These are phyloP conservation scores for Macaria notata DNA, from an alignment of 2,888 invertebrate species.

Conservation along the genomic window DNA sequence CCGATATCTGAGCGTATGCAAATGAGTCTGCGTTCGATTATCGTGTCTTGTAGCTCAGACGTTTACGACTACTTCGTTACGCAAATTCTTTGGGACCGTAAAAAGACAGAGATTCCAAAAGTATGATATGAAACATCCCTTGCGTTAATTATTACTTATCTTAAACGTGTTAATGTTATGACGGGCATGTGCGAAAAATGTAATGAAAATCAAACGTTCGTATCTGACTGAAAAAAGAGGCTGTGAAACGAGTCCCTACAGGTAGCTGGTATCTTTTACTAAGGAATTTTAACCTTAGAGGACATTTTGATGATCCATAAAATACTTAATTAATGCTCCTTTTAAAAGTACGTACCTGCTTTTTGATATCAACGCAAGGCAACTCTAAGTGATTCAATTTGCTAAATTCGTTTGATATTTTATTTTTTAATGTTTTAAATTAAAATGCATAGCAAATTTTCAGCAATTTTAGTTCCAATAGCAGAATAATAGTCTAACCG, in stretches of 20 bases:
- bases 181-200: constrained; percentile 17
- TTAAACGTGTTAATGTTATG: constrained; percentile 17
- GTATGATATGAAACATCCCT: not conserved
- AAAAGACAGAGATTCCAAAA: constrained; percentile 17
- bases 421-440: too few species aligned
- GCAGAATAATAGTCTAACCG: constrained; percentile 42
- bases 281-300: not conserved
- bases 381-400: too few species aligned
- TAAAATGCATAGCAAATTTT: not conserved
- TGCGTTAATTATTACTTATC: constrained; percentile 13
- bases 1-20: constrained; percentile 51
- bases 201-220: constrained; percentile 10
- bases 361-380: too few species aligned
- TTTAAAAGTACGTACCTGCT: not conserved
- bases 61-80: constrained; percentile 64
- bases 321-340: constrained; percentile 1
- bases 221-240: not conserved
- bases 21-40: constrained; percentile 54
- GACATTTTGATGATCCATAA: not conserved
- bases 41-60: constrained; percentile 46
- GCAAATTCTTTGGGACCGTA: constrained; percentile 34
- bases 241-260: too few species aligned
- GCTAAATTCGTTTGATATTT: too few species aligned
- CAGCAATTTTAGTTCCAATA: constrained; percentile 25
- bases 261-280: too few species aligned